Conservation (phyloP, 2,888 invertebrate species). For the Noctuana brunneofusca region DNA sequence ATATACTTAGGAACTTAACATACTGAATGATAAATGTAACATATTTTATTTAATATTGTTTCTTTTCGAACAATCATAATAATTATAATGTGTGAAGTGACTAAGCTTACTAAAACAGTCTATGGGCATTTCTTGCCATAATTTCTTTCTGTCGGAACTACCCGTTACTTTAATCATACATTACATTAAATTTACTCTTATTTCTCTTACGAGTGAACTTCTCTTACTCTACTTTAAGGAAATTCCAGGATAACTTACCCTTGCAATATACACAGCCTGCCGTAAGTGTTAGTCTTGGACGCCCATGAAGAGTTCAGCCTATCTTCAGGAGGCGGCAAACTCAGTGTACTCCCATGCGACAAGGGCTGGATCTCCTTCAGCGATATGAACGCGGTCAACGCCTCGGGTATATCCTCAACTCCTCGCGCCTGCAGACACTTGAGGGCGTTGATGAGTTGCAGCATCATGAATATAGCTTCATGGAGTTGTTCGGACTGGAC, state of each 20-base stretch:
- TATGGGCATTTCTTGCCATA: too few species aligned
- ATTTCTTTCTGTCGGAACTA: too few species aligned
- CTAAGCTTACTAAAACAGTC: too few species aligned
- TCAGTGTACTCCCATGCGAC: constrained; percentile 56
- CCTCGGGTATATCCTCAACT: constrained; percentile 89
- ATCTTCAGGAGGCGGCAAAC: constrained; percentile 64
- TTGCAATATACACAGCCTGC: constrained; percentile 88
- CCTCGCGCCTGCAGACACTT: constrained; percentile 92
- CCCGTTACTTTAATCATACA: too few species aligned
- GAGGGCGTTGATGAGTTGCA: constrained; percentile 91
- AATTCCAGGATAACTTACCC: constrained; percentile 78
- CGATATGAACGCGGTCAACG: constrained; percentile 88
- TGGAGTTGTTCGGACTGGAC: constrained; percentile 78
- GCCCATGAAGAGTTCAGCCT: constrained; percentile 72
- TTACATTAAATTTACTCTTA: too few species aligned
- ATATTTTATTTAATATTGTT: too few species aligned
- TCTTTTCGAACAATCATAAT: too few species aligned
- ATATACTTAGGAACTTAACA: too few species aligned
- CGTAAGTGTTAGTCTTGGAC: constrained; percentile 78
- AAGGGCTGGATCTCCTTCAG: constrained; percentile 81
- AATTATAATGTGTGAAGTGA: too few species aligned
- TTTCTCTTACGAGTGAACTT: too few species aligned
- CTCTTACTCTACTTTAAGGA: not conserved
- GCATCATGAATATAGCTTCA: constrained; percentile 90
- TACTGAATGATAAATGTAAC: too few species aligned